Base-by-base conservation (phyloP, 2,113 vertebrate species). In the Anguilla japonica region DNA sequence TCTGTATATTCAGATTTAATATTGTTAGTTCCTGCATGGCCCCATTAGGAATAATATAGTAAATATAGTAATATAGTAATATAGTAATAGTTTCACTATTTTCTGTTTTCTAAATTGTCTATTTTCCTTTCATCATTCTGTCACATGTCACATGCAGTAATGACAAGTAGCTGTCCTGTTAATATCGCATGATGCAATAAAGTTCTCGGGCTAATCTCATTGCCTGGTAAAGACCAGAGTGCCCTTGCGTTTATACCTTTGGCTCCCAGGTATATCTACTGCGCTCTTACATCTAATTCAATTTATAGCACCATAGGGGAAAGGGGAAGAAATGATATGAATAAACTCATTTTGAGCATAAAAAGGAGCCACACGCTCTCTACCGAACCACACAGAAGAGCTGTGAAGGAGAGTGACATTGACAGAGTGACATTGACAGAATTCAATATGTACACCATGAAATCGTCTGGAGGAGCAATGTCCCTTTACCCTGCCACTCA, bases 201-300 rank as follows among this genome's bases (percentile, higher is more conserved):
- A 82, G 60, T 39, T 43, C 16, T 43, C 40, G 40, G 7, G 15
- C 75, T 80, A 81, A 81, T 85, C 50, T 40, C 75, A 41, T 20
- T 50, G 46, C 75, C 29, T 80, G 29, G 40, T 20, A 40, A 81
- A 20, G 78, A 40, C 50, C 79, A 60, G 11, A 29, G 22, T 29
- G 22, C 39, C 40, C 40, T 85, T 46, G 41, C 18, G 14, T 86
- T 86, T 71, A 82, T 56, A 82, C 80, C 85, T 82, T 80, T 53
- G 16, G 29, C 3, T 39, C 14, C 41, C 79, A 82, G 79, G 53
- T 81, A 60, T 41, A 41, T 80, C 53, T 22, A 46, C 63, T 46
- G 60, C 39, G 20, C 26, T 75, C 20, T 75, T 75, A 75, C 26
- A 6, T 75, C 26, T 34, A 75, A 75, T 75, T 63, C 34, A 16